phyloP scores from a whole-genome alignment of 2,113 vertebrate genomes.

The Verasper variegatus region DNA sequence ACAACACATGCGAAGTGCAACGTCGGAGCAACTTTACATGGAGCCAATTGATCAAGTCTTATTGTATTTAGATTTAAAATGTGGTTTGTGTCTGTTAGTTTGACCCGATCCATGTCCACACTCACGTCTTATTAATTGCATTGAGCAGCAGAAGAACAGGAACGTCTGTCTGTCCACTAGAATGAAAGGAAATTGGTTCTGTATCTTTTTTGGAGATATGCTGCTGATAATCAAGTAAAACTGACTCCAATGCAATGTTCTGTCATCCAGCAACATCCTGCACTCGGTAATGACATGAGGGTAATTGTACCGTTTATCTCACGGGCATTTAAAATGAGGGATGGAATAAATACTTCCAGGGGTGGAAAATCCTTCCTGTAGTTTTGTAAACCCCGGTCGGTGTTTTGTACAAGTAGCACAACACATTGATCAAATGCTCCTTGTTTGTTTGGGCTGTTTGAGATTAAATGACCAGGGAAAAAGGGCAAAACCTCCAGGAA shows the following conservation, averaged over 20 bases:
- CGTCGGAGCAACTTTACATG: slow-evolving; percentile 44
- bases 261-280: not conserved
- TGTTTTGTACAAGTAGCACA: no score
- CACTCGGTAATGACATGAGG: not conserved
- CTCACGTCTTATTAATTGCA: not conserved
- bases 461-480: no score
- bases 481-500: no score
- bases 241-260: no score
- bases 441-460: no score
- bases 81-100: not conserved
- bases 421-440: no score
- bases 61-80: not conserved
- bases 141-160: not conserved
- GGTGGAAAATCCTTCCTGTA: no score
- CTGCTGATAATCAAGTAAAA: no score
- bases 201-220: not conserved
- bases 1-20: slow-evolving; percentile 54
- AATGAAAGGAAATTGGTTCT: not conserved
- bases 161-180: not conserved
- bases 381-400: no score
- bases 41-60: slow-evolving; percentile 57
- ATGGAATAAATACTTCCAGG: not conserved
- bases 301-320: not conserved
- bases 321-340: not conserved
- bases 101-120: not conserved